Evolutionary conservation across 2,797 vertebrate species (phyloP).

Genomic region (Protonibea diacanthus): DNA sequence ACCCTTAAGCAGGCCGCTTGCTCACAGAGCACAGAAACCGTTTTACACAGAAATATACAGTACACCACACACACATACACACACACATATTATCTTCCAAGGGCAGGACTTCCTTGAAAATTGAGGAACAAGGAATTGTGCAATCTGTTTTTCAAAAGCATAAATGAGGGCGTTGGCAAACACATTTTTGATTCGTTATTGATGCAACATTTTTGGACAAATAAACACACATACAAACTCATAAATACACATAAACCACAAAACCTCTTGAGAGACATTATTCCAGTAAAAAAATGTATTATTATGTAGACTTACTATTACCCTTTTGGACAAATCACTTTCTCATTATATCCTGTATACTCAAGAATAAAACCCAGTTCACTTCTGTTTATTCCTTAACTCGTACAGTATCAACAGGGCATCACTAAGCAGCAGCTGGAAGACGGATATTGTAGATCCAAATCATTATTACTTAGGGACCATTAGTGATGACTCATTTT

Average conservation of each 20-base stretch:
- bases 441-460: slow-evolving; percentile 52
- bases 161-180: slow-evolving; percentile 30
- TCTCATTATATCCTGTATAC: slow-evolving; percentile 67
- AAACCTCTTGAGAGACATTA: slow-evolving; percentile 56
- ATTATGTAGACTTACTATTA: slow-evolving; percentile 63
- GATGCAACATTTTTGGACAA: slow-evolving; percentile 54
- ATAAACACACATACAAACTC: slow-evolving; percentile 38
- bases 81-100: slow-evolving; percentile 53
- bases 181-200: slow-evolving; percentile 43
- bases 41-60: slow-evolving; percentile 38
- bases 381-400: slow-evolving; percentile 65
- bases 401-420: slow-evolving; percentile 45
- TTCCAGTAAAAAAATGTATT: slow-evolving; percentile 45
- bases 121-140: slow-evolving; percentile 58
- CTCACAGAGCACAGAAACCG: slow-evolving; percentile 24
- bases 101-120: slow-evolving; percentile 52
- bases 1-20: slow-evolving; percentile 73
- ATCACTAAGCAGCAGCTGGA: slow-evolving; percentile 51
- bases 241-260: slow-evolving; percentile 62
- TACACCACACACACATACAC: slow-evolving; percentile 18
- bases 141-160: slow-evolving; percentile 55
- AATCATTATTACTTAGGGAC: slow-evolving; percentile 70
- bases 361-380: slow-evolving; percentile 65
- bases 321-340: slow-evolving; percentile 65
- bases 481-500: slow-evolving; percentile 69